Evolutionary conservation across 1,140 invertebrate species (phyloP), one percentile per base, ranked within the genome.

Genomic region (Drosophila teissieri): DNA sequence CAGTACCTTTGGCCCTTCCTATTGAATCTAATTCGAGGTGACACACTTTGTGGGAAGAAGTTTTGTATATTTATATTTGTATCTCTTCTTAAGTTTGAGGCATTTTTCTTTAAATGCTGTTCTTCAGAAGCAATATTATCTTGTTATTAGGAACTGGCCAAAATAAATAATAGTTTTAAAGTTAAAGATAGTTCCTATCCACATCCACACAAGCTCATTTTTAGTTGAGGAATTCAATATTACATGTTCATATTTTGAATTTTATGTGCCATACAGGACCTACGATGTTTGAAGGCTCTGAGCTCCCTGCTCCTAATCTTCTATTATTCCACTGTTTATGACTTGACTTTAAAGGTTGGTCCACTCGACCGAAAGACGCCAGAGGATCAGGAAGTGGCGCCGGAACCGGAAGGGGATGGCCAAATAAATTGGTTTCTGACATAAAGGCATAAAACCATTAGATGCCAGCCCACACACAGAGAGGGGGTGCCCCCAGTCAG

Each of bases 381-480:
- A 22, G 44, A 17, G 49, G 46, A 36, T 61, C 54, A 34, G 64
- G 60, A 51, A n/a, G 22, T 12, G 49, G 42, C 34, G 36, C 40
- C 39, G 64, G 67, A 76, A 55, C 45, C 39, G 46, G 53, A 75
- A 78, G 64, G 55, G 75, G 74, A 78, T 78, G 74, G 46, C 42
- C 40, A 57, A 78, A 78, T 78, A 78, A 78, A 78, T 78, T 78
- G 75, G 75, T 78, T 78, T 78, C 57, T 70, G 74, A 34, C 64
- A 70, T 70, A 70, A 70, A 70, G 67, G 74, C 75, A 78, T 62
- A 61, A 78, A 77, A 45, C 63, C 64, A 72, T 75, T 75, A 75
- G 14, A 45, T 46, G 40, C 19, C 61, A 39, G 45, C 10, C 2
- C 44, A 42, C 31, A 51, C 36, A 40, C 27, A 31, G 8, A 8